Percentiles rank a stretch among this genome's conserved stretches.
Conservation (phyloP, 2,888 invertebrate genomes). For the Pegoplata infirma region DNA sequence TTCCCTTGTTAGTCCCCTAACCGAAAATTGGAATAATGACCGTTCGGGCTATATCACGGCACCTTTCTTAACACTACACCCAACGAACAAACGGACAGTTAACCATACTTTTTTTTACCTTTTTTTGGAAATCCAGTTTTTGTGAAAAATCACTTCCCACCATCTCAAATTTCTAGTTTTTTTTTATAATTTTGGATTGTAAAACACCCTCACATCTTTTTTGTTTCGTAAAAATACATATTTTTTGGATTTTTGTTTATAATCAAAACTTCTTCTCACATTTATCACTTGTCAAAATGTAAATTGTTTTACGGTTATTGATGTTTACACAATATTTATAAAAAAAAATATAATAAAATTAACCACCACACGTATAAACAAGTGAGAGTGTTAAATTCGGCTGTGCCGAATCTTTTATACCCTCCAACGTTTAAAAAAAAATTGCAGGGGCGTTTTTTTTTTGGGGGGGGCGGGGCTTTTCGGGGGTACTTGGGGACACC, state of each 20-base stretch:
- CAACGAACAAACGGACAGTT: too few species aligned
- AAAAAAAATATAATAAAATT: constrained; percentile 15
- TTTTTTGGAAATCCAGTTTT: background rate
- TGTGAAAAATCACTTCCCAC: background rate
- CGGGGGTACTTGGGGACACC: too few species aligned
- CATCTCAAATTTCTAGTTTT: background rate
- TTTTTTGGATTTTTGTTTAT: background rate
- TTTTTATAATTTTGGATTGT: background rate
- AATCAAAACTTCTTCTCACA: constrained; percentile 56
- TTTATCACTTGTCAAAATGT: constrained; percentile 52
- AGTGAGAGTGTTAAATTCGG: too few species aligned
- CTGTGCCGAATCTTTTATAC: too few species aligned
- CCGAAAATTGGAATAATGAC: too few species aligned
- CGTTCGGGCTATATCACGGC: too few species aligned
- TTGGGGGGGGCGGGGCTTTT: too few species aligned
- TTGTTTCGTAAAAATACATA: constrained; percentile 5
- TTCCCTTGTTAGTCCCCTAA: too few species aligned
- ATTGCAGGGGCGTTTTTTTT: too few species aligned
- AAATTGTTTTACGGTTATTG: constrained; percentile 50
- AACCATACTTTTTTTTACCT: background rate
- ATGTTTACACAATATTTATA: constrained; percentile 32
- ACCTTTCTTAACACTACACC: too few species aligned
- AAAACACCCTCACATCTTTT: background rate
- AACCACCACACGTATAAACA: constrained; percentile 38
- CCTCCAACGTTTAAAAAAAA: too few species aligned